Percentiles rank a stretch among this genome's conserved stretches.
Conservation (phyloP, 2,797 vertebrate species). For the Peromyscus melanophrys region DNA sequence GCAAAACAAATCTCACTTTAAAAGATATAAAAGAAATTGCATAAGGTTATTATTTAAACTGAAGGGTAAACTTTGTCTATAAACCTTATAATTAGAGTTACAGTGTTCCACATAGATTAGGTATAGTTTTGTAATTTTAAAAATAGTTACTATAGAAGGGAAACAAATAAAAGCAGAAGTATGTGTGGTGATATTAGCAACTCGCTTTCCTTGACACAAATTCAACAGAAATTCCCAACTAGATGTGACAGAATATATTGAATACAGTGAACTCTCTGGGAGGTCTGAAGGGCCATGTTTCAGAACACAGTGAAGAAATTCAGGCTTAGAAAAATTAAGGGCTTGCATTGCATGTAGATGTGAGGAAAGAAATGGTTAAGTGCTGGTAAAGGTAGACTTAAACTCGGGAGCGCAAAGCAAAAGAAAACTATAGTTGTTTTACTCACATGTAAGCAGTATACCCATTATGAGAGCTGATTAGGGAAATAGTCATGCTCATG, state of each 20-base stretch:
- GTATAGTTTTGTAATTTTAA: constrained; percentile 13
- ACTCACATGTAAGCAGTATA: no score
- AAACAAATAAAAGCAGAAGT: neutral
- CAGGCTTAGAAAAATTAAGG: neutral
- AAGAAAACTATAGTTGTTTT: neutral
- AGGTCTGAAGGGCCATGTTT: neutral
- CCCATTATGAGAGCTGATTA: accelerated
- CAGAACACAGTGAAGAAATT: neutral
- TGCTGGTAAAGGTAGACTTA: neutral
- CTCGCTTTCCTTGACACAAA: neutral
- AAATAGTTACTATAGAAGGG: neutral
- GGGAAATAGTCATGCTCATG: accelerated
- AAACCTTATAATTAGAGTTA: constrained; percentile 36
- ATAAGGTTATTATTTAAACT: constrained; percentile 50
- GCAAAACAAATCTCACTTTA: neutral
- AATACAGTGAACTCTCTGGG: neutral
- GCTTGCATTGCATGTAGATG: neutral
- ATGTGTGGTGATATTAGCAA: neutral
- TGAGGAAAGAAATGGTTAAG: neutral
- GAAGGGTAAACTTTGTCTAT: neutral
- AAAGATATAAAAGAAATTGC: constrained; percentile 12
- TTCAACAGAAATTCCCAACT: neutral
- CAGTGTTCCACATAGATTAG: neutral
- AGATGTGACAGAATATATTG: neutral
- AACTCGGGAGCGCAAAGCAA: neutral